Evolutionary conservation across 92 coral and sea anemone genomes (phyloP), one percentile per base, ranked within the genome.

Genomic region (Phenganax marumi): DNA sequence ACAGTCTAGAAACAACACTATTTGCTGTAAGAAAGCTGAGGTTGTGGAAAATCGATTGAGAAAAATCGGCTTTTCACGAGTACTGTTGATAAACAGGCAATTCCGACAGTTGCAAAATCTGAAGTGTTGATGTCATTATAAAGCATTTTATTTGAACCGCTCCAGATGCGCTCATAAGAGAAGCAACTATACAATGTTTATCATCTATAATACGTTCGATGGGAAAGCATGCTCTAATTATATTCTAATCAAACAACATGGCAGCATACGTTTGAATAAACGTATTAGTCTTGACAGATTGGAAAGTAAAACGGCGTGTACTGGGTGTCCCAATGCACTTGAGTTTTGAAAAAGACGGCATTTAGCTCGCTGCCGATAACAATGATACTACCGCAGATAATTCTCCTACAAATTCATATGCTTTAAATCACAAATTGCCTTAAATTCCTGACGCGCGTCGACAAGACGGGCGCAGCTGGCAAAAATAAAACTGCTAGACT

Each of bases 111-210:
- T 50, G 48, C 69, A 60, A 65, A 78, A 78, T 60, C 83, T 72
- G 73, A 62, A 72, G 83, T 78, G 83, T 61, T 78, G 83, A 78
- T 78, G 72, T 78, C 56, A 78, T 78, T 78, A 78, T 78, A 60
- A 63, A 63, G 46, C 83, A 78, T 78, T 78, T 63, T 61, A 21
- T 58, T 62, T 61, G 46, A 60, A 78, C 66, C 73, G 11, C 57
- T 17, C 83, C 83, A 78, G 73, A 78, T 78, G 83, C 49, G 56
- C 71, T 51, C 12, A 33, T 33, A 33, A 33, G 43, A 2, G 43
- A 33, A 33, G 43, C 43, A 66, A 57, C 58, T 13, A 23, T 24
- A 57, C 53, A 52, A 78, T 78, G 83, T 78, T 78, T 78, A 78
- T 72, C 56, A 39, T 76, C 57, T 68, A 56, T 54, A 23, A 51